Evolutionary conservation across 2,797 vertebrate species (phyloP), one percentile per base, ranked within the genome.

Genomic region (Paramormyrops hopkinsi): DNA sequence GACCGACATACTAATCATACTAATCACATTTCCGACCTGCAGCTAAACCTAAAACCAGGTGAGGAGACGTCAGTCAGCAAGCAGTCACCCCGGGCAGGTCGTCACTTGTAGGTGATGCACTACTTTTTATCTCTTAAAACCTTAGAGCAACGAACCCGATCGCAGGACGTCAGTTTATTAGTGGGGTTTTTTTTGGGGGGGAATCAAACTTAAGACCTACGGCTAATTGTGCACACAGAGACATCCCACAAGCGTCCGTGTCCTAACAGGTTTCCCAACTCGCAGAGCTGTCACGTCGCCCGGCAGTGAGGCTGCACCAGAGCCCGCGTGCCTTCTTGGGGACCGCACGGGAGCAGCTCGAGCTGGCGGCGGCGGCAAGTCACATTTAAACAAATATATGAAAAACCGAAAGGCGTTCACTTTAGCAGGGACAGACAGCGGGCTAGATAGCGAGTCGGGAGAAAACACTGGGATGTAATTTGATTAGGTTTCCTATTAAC

Each of bases 401-500:
- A 6, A 79, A 59, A 41, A 51, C 37, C 76, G 76, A 54, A 29
- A 11, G 46, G 9, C 88, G 25, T 19, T 37, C 69, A 46, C 73
- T 59, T 46, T 37, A 48, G 29, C 41, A 51, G 41, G 87, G 69
- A n/a, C 59, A 76, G 87, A 17, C 87, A 33, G 62, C 56, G 6
- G 19, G 86, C n/a, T 44, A 56, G 54, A 37, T 37, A 37, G 69
- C 69, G 69, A 76, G 33, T 19, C 69, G 41, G 50, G 37, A 46
- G 59, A 12, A 54, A 86, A 51, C n/a, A 62, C 37, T 65, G 2
- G 14, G 19, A 25, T 82, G 88, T 88, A 82, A 88, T 88, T 88
- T 82, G 69, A 79, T 54, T 73, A 82, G 73, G 29, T 88, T 76
- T 88, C 54, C 88, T 82, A 82, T 82, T 79, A 88, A 88, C 88